phyloP scores from a whole-genome alignment of 2,113 vertebrate species.

The Ammodytes dubius region DNA sequence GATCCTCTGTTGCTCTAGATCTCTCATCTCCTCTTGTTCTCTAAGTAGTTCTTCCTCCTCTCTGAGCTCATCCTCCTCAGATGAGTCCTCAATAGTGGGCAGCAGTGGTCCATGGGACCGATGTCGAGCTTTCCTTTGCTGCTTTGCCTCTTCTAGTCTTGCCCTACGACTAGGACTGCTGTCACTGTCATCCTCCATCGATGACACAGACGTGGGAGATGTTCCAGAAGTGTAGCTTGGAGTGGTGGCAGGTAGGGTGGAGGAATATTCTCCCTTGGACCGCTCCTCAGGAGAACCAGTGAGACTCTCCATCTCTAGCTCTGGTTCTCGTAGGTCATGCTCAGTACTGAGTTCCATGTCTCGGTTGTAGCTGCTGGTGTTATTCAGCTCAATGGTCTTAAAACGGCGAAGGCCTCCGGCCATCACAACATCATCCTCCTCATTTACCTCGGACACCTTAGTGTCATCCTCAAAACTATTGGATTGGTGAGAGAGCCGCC shows the following conservation, averaged over 20 bases:
- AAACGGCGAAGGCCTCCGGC: slow-evolving; percentile 94
- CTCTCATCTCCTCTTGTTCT: slow-evolving; percentile 98
- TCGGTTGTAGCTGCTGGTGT: slow-evolving; percentile 90
- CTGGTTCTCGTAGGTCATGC: slow-evolving; percentile 91
- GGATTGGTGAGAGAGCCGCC: slow-evolving; percentile 89
- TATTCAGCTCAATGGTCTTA: slow-evolving; percentile 98
- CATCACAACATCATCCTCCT: slow-evolving; percentile 84
- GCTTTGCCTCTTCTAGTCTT: slow-evolving; percentile 95
- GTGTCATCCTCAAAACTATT: slow-evolving; percentile 91
- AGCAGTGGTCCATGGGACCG: slow-evolving; percentile 95
- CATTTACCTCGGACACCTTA: slow-evolving; percentile 80
- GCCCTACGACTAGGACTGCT: slow-evolving; percentile 97
- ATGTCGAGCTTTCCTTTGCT: slow-evolving; percentile 97
- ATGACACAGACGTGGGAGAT: slow-evolving; percentile 97
- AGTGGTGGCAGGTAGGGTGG: slow-evolving; percentile 95
- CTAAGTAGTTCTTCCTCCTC: slow-evolving; percentile 97
- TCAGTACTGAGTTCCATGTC: slow-evolving; percentile 92
- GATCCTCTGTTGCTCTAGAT: slow-evolving; percentile 97
- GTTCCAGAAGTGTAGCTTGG: slow-evolving; percentile 98
- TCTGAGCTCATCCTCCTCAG: slow-evolving; percentile 96
- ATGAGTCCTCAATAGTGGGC: slow-evolving; percentile 98
- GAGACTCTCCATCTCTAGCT: slow-evolving; percentile 99
- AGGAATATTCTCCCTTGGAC: slow-evolving; percentile 96
- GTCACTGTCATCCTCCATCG: slow-evolving; percentile 97
- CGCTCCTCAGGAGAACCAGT: slow-evolving; percentile 97